phyloP scores from a whole-genome alignment of 2,113 vertebrate genomes.

The Zosterops pallidus region DNA sequence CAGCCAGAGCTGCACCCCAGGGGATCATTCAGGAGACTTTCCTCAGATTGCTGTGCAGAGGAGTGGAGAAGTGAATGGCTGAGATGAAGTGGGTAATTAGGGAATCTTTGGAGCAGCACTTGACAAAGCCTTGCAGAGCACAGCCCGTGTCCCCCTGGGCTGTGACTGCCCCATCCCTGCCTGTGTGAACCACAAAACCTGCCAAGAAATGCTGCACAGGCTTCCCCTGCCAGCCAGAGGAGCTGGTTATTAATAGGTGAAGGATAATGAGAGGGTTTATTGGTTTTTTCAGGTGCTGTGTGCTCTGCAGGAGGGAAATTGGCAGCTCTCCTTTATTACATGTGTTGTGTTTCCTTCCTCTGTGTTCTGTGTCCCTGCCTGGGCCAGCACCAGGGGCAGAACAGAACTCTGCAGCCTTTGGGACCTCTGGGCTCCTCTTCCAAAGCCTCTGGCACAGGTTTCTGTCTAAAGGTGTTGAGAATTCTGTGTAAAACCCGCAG shows the following conservation, averaged over 20 bases:
- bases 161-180: background rate
- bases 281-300: background rate
- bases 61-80: background rate
- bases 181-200: background rate
- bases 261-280: background rate
- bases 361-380: background rate
- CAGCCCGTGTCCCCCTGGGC: background rate
- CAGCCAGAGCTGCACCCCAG: background rate
- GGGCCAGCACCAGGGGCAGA: background rate
- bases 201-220: background rate
- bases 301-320: background rate
- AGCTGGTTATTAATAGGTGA: background rate
- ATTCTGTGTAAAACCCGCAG: background rate
- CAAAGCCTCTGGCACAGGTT: background rate
- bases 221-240: background rate
- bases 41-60: background rate
- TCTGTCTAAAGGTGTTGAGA: background rate
- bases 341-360: background rate
- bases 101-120: background rate
- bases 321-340: background rate
- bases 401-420: background rate
- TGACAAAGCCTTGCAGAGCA: background rate
- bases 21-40: background rate
- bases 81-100: background rate
- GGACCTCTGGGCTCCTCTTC: background rate